These are phyloP conservation scores for Megathymus violae DNA, from an alignment of 1,140 invertebrate species.

Conservation along the genomic window DNA sequence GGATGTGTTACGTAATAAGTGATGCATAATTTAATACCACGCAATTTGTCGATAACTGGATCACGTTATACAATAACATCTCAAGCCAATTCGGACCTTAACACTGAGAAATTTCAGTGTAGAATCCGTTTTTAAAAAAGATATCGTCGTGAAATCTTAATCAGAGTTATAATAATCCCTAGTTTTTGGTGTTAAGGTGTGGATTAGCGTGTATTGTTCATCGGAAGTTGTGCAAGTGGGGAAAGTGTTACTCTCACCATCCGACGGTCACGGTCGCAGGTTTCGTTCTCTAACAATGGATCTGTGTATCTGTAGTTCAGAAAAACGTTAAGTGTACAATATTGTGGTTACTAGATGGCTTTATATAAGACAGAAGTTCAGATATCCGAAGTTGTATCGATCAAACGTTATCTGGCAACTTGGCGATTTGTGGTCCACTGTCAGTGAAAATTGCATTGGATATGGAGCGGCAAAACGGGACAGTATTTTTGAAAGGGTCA, in stretches of 20 bases:
- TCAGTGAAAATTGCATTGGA: no score
- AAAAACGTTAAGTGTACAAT: neutral
- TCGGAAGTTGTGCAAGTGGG: conserved; percentile 35
- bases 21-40: conserved; percentile 32
- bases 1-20: conserved; percentile 28
- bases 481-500: no score
- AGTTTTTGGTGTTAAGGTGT: conserved; percentile 34
- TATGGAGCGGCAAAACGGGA: no score
- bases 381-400: no score
- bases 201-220: conserved; percentile 30
- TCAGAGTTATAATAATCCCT: conserved; percentile 27
- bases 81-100: conserved; percentile 24
- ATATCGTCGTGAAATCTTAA: conserved; percentile 24
- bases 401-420: no score
- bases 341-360: neutral
- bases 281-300: conserved; percentile 35
- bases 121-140: conserved; percentile 4
- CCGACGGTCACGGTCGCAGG: conserved; percentile 48
- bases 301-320: neutral
- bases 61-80: conserved; percentile 34
- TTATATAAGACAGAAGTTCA: no score
- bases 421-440: no score
- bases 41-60: conserved; percentile 37
- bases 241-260: conserved; percentile 47
- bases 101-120: neutral